Evolutionary conservation across 2,797 vertebrate species (phyloP).

Genomic region (Poeciliopsis gracilis): DNA sequence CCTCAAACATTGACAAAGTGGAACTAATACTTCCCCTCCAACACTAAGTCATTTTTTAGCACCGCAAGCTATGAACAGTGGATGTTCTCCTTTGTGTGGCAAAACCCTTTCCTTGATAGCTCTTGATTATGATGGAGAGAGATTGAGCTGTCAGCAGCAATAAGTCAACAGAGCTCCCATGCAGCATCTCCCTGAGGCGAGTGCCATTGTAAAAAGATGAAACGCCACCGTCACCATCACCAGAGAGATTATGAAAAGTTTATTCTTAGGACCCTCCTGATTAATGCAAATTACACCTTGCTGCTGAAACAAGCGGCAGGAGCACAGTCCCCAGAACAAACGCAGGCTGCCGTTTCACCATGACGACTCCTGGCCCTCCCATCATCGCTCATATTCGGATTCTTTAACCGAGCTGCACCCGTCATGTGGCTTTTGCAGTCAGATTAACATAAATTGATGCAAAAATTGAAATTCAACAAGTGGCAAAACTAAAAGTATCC

Average conservation of each 20-base stretch:
- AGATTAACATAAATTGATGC: neutral
- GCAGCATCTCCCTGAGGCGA: conserved; percentile 37
- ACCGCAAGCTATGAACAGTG: neutral
- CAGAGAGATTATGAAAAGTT: conserved; percentile 63
- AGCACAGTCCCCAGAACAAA: conserved; percentile 17
- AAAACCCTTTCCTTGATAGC: conserved; percentile 29
- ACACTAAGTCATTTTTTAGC: neutral
- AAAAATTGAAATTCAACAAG: neutral
- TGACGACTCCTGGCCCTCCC: conserved; percentile 8
- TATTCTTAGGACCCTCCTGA: conserved; percentile 68
- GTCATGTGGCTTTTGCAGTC: neutral
- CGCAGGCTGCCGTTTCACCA: conserved; percentile 25
- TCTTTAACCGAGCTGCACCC: neutral
- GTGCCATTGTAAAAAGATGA: conserved; percentile 53
- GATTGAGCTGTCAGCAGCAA: conserved; percentile 66
- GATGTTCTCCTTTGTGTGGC: conserved; percentile 22
- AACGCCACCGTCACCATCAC: conserved; percentile 61
- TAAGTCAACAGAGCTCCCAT: conserved; percentile 55
- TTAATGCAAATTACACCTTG: conserved; percentile 75
- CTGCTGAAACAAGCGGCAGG: conserved; percentile 43
- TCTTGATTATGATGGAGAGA: conserved; percentile 62
- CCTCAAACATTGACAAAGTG: neutral
- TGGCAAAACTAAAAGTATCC: neutral
- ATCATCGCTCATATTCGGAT: conserved; percentile 15
- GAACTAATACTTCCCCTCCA: neutral